These are phyloP conservation scores for Scarus forsteni DNA, from an alignment of 2,797 vertebrate genomes.

Conservation along the genomic window DNA sequence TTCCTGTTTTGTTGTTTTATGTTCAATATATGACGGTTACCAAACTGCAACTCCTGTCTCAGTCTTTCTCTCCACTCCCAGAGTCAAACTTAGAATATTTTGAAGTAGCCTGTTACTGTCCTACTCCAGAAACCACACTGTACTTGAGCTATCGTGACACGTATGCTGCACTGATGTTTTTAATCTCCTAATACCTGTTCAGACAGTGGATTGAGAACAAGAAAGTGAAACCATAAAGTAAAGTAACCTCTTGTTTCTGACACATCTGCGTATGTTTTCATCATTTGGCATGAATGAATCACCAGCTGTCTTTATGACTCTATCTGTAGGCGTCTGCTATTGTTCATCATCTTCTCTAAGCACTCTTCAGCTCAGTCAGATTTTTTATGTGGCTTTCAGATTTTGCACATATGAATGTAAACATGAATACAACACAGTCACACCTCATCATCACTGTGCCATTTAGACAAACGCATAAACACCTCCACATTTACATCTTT, in stretches of 20 bases:
- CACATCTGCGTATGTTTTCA: too few species aligned
- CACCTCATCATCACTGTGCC: not conserved
- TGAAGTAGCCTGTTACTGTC: too few species aligned
- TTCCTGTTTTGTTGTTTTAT: too few species aligned
- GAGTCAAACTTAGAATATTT: too few species aligned
- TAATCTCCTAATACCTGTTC: too few species aligned
- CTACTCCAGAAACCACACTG: too few species aligned
- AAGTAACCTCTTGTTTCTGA: too few species aligned
- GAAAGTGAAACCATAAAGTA: not conserved
- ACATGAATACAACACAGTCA: not conserved
- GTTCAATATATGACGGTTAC: too few species aligned
- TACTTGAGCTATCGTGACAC: too few species aligned
- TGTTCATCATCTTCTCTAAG: not conserved
- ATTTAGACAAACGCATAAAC: not conserved
- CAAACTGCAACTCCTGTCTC: too few species aligned
- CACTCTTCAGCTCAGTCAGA: not conserved
- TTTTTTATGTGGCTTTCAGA: not conserved
- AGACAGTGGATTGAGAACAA: not conserved
- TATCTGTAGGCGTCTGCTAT: not conserved
- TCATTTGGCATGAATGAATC: not conserved
- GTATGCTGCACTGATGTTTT: too few species aligned
- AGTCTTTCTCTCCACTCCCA: too few species aligned
- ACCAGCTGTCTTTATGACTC: not conserved
- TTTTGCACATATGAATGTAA: not conserved
- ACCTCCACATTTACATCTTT: not conserved